Evolutionary conservation across 2,888 invertebrate species (phyloP).

Genomic region (Cristatella mucedo): DNA sequence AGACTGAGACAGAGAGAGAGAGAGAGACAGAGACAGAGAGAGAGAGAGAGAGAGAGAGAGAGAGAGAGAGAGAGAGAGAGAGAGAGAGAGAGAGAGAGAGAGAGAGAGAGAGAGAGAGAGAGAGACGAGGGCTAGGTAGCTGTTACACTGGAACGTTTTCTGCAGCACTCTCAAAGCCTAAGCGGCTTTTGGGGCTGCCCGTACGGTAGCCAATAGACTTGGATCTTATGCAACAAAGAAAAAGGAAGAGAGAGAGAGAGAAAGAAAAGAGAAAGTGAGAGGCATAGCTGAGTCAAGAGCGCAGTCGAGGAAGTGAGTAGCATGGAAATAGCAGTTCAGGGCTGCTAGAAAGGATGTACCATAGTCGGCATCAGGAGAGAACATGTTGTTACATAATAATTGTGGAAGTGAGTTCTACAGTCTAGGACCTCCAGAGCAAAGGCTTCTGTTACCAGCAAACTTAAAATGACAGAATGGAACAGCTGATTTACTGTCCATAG

Average conservation of each 20-base stretch:
- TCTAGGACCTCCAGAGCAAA: too few species aligned
- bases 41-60: conserved; percentile 7
- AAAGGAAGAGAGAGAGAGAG: conserved; percentile 7
- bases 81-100: conserved; percentile 9
- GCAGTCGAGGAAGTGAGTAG: neutral
- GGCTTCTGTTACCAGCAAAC: too few species aligned
- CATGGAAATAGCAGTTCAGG: neutral
- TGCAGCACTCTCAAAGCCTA: neutral
- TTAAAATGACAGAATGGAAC: too few species aligned
- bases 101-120: conserved; percentile 11
- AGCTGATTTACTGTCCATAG: too few species aligned
- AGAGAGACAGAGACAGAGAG: neutral
- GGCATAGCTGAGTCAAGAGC: neutral
- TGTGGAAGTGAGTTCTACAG: too few species aligned
- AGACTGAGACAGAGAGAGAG: neutral
- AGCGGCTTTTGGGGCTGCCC: neutral
- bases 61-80: conserved; percentile 7
- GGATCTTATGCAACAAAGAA: too few species aligned
- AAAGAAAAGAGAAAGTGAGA: conserved; percentile 11
- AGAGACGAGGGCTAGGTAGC: conserved; percentile 7
- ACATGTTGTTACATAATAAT: neutral
- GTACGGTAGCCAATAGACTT: neutral
- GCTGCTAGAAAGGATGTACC: neutral
- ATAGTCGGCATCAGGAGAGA: neutral
- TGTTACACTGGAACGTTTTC: neutral